phyloP scores from a whole-genome alignment of 2,113 vertebrate genomes.

The Gallinago jamesoni region DNA sequence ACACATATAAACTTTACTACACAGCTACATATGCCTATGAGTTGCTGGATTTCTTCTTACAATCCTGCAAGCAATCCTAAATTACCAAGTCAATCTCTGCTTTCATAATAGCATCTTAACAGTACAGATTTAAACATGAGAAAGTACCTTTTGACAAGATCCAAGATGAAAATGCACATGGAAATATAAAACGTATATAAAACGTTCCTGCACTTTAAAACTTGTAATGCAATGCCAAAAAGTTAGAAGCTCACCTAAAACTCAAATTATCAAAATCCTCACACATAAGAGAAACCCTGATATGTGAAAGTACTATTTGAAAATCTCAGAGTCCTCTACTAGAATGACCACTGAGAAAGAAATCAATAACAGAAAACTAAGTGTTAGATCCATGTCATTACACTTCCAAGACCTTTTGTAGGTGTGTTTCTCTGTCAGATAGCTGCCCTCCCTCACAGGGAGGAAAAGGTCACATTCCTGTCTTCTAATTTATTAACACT shows the following conservation, averaged over 20 bases:
- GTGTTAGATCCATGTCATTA: not conserved
- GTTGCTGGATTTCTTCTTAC: not conserved
- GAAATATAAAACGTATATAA: not conserved
- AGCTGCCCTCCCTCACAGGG: not conserved
- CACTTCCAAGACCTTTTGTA: not conserved
- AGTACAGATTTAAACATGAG: not conserved
- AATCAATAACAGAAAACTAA: not conserved
- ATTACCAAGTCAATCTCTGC: not conserved
- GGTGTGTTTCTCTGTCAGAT: not conserved
- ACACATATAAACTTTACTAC: not conserved
- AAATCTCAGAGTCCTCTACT: not conserved
- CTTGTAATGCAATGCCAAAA: not conserved
- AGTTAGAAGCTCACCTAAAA: not conserved
- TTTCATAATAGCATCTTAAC: not conserved
- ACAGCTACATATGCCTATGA: not conserved
- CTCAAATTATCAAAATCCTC: not conserved
- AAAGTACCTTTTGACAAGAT: not conserved
- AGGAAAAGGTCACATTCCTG: slow-evolving; percentile 43
- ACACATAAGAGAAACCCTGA: not conserved
- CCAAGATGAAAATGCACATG: not conserved
- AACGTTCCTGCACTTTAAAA: not conserved
- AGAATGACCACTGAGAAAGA: not conserved
- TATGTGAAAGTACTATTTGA: not conserved
- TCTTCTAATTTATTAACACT: slow-evolving; percentile 54
- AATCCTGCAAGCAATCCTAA: not conserved